Base-by-base conservation (phyloP, 2,888 invertebrate species). In the Petrophora chlorosata region DNA sequence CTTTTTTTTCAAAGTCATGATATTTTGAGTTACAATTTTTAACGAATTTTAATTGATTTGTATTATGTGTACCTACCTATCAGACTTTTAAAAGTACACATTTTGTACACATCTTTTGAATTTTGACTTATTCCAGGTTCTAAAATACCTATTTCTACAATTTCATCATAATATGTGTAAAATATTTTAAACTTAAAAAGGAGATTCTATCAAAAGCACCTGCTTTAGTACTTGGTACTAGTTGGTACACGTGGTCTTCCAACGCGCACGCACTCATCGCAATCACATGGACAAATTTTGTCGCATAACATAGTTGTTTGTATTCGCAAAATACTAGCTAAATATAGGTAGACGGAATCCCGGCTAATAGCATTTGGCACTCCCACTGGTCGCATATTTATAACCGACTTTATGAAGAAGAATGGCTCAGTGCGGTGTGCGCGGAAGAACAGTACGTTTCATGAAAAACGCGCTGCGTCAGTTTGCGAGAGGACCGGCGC, bases 311-410 rank as follows among this genome's bases (percentile, higher is more conserved):
- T 15, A 35, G 17, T 16, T 19, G 50, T 35, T 47, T 56, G 33
- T 53, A 38, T 50, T 38, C 39, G 35, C 43, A 47, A 56, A 49
- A 46, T 56, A 47, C 53, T 52, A 30, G 57, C 65, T 76, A 80
- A 75, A 79, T 79, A 78, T 78, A 80, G 66, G 53, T 48, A 55
- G 41, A 44, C 48, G 44, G 41, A 42, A 59, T 73, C 72, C 70
- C 70, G 65, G 59, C 67, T 69, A 59, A 65, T 72, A 66, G 63
- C 59, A 71, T 70, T 86, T 86, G 83, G 86, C 85, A 78, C 72
- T 76, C 58, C 58, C 57, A 67, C 70, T 67, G 65, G 70, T 62
- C 60, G 67, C 76, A 76, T 89, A 88, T 88, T 89, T 84, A 88
- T 87, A 87, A 77, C 73, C 73, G 74, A 63, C 65, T 70, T n/a